Evolutionary conservation across 2,888 invertebrate genomes (phyloP).

Genomic region (Flexamia atlantica): DNA sequence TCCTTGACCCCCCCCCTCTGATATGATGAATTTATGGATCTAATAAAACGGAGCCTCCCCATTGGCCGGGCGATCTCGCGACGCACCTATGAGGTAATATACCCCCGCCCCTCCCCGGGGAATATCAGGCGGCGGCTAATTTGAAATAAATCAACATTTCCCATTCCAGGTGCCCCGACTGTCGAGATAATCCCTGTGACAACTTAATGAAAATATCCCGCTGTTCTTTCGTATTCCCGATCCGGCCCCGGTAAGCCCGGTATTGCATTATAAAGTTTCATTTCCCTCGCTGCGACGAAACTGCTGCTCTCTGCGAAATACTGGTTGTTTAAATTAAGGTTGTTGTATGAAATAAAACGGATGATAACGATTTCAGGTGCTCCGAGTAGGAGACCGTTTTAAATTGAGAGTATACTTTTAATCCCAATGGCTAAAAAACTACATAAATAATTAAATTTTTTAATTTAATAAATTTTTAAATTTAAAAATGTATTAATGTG

Average conservation of each 20-base stretch:
- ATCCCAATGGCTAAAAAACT: too few relatives aligned
- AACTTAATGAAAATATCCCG: slow-evolving; percentile 56
- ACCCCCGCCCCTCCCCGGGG: slow-evolving; percentile 19
- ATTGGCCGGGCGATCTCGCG: slow-evolving; percentile 78
- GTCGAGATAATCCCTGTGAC: slow-evolving; percentile 27
- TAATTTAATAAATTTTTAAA: too few relatives aligned
- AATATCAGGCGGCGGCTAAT: slow-evolving; percentile 6
- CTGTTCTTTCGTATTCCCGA: slow-evolving; percentile 17
- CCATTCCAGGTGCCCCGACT: slow-evolving; percentile 36
- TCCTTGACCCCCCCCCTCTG: slow-evolving; percentile 75
- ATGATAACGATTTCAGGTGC: too few relatives aligned
- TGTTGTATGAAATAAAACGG: too few relatives aligned
- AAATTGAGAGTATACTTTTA: too few relatives aligned
- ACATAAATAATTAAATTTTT: too few relatives aligned
- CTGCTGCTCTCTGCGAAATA: not conserved
- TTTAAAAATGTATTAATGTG: too few relatives aligned
- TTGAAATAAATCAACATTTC: slow-evolving; percentile 57
- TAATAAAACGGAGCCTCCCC: slow-evolving; percentile 84
- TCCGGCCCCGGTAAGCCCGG: not conserved
- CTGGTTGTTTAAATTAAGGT: too few relatives aligned
- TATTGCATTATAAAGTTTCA: slow-evolving; percentile 46
- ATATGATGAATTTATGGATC: slow-evolving; percentile 91
- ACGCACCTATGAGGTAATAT: slow-evolving; percentile 52
- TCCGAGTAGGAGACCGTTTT: too few relatives aligned
- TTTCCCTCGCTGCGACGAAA: not conserved